Evolutionary conservation across 1,140 invertebrate genomes (phyloP).

Genomic region (Diploscapter pachys): DNA sequence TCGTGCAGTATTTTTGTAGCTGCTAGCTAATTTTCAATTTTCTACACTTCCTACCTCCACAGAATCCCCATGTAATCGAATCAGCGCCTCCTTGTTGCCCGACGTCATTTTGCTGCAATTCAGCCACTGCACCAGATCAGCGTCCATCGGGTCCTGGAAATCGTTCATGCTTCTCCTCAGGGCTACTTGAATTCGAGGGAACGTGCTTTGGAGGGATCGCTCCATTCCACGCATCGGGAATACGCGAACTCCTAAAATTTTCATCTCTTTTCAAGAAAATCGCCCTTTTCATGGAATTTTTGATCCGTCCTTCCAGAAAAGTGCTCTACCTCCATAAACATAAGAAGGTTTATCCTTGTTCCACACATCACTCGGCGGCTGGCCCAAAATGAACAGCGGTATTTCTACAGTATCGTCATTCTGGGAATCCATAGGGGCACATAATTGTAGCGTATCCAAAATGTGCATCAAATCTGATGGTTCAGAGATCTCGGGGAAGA

Average conservation of each 20-base stretch:
- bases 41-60: slow-evolving; percentile 59
- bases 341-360: slow-evolving; percentile 68
- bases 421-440: slow-evolving; percentile 73
- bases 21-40: too few relatives aligned
- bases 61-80: slow-evolving; percentile 70
- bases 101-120: slow-evolving; percentile 75
- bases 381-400: slow-evolving; percentile 74
- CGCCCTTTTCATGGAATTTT: too few relatives aligned
- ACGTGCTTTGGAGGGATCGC: slow-evolving; percentile 52
- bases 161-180: slow-evolving; percentile 67
- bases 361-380: slow-evolving; percentile 73
- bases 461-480: slow-evolving; percentile 70
- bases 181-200: slow-evolving; percentile 66
- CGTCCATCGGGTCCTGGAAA: slow-evolving; percentile 63
- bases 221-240: slow-evolving; percentile 56
- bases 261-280: too few relatives aligned
- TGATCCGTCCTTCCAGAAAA: too few relatives aligned
- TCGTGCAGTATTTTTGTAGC: too few relatives aligned
- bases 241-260: slow-evolving; percentile 61
- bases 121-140: slow-evolving; percentile 76
- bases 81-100: slow-evolving; percentile 71
- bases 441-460: slow-evolving; percentile 70
- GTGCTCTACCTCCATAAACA: slow-evolving; percentile 67
- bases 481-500: slow-evolving; percentile 71
- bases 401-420: slow-evolving; percentile 76